phyloP scores from a whole-genome alignment of 1,140 invertebrate genomes.

The Pteromalus puparum region DNA sequence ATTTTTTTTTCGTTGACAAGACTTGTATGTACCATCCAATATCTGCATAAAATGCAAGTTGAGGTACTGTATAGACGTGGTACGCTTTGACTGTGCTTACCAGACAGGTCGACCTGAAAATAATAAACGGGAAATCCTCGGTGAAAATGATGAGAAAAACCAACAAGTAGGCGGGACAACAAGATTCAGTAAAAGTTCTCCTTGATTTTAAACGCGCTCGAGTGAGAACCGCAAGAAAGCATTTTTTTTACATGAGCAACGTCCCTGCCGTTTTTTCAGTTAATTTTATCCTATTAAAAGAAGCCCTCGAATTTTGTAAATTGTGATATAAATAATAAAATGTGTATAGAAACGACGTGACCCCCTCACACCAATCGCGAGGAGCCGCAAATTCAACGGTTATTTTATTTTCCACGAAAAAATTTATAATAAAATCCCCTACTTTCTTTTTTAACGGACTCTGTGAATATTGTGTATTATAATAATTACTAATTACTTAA shows the following conservation, averaged over 20 bases:
- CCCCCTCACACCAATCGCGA: constrained; percentile 58
- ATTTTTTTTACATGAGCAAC: constrained; percentile 52
- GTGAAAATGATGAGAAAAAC: constrained; percentile 46
- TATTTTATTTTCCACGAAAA: constrained; percentile 67
- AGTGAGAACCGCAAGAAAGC: constrained; percentile 55
- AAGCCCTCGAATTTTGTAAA: constrained; percentile 73
- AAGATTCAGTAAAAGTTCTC: constrained; percentile 57
- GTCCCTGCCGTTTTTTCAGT: constrained; percentile 54
- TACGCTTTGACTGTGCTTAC: constrained; percentile 52
- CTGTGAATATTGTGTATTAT: constrained; percentile 76
- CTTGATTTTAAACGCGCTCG: constrained; percentile 58
- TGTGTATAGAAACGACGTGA: constrained; percentile 71
- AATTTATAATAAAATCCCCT: constrained; percentile 55
- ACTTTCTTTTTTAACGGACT: constrained; percentile 70
- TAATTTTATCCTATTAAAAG: constrained; percentile 55
- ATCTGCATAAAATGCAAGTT: constrained; percentile 48
- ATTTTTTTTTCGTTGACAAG: constrained; percentile 52
- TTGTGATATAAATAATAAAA: constrained; percentile 76
- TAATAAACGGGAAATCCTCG: constrained; percentile 49
- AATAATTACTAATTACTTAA: constrained; percentile 75
- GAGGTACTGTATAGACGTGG: constrained; percentile 48
- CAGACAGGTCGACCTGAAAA: constrained; percentile 49
- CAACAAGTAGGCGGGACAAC: constrained; percentile 52
- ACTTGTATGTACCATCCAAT: constrained; percentile 42
- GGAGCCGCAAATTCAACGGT: constrained; percentile 64